Percentiles rank a stretch among this genome's conserved stretches.
phyloP scores from a whole-genome alignment of 2,797 vertebrate genomes.

The Champsocephalus esox region DNA sequence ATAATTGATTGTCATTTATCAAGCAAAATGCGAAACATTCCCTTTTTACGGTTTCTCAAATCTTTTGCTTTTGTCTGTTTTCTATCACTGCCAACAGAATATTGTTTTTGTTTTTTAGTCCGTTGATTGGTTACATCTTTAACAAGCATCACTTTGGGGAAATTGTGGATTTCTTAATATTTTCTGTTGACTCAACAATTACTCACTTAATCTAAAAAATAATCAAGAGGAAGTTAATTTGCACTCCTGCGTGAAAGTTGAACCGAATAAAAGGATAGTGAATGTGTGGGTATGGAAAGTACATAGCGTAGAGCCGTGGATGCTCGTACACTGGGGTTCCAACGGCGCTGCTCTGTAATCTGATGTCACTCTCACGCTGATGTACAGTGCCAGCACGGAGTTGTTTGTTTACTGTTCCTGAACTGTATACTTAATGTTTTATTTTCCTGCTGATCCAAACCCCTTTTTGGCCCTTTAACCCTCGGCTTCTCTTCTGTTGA shows the following conservation, averaged over 20 bases:
- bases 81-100: not conserved
- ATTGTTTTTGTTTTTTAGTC: not conserved
- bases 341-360: constrained; percentile 49
- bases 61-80: not conserved
- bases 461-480: not conserved
- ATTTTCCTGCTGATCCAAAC: not conserved
- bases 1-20: not conserved
- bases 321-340: constrained; percentile 28
- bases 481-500: not conserved
- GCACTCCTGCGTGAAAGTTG: not conserved
- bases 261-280: not conserved
- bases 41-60: not conserved
- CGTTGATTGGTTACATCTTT: not conserved
- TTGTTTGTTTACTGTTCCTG: constrained; percentile 25
- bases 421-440: not conserved
- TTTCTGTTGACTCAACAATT: not conserved
- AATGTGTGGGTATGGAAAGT: constrained; percentile 6
- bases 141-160: too few relatives aligned
- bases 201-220: not conserved
- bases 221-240: not conserved
- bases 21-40: not conserved
- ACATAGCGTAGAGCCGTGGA: constrained; percentile 4
- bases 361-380: constrained; percentile 53
- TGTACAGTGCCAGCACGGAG: constrained; percentile 23
- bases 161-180: too few relatives aligned